Base-by-base conservation (phyloP, 2,888 invertebrate species). In the Azorinus chamasolen region DNA sequence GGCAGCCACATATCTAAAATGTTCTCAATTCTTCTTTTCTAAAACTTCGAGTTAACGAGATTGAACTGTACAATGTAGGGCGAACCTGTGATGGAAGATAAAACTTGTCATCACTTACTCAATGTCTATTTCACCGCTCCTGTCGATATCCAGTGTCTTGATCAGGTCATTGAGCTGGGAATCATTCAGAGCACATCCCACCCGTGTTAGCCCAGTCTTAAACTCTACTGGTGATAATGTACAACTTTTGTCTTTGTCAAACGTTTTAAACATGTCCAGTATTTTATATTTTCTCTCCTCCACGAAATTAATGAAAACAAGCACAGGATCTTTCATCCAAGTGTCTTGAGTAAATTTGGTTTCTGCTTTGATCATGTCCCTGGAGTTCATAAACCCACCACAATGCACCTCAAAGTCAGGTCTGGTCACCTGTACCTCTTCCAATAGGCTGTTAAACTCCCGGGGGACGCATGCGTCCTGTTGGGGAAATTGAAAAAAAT, bases 211-310 rank as follows among this genome's bases (percentile, higher is more conserved):
- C 0, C 89, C 89, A 0, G 8, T 24, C 4, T 62, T 72, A 43
- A 90, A 85, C 64, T 90, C 90, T 12, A 81, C 74, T 6, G 58
- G 43, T 2, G 83, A 71, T 22, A 90, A 51, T 20, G 81, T 61
- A 48, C 83, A 81, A 37, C 84, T 89, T 46, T 84, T 81, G 69
- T 90, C 88, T 16, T 59, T 81, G 79, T 90, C 90, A 22, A 90
- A 83, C 53, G 72, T 74, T 43, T 79, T 83, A 77, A 90, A 90
- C 39, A 90, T 70, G 61, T 90, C 89, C 45, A 89, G 41, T 39
- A 78, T 41, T 22, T 88, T 76, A 18, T 87, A 57, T 32, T 84
- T 79, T n/a, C 76, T 63, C 5, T 74, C 70, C n/a, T 86, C 82
- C 1, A 87, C 77, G 59, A 83, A 89, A 37, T 74, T 55, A 37